A percentile compares a stretch with the other conserved stretches of the same genome.
phyloP scores from a whole-genome alignment of 2,888 invertebrate species.

The Perithous albicinctus region DNA sequence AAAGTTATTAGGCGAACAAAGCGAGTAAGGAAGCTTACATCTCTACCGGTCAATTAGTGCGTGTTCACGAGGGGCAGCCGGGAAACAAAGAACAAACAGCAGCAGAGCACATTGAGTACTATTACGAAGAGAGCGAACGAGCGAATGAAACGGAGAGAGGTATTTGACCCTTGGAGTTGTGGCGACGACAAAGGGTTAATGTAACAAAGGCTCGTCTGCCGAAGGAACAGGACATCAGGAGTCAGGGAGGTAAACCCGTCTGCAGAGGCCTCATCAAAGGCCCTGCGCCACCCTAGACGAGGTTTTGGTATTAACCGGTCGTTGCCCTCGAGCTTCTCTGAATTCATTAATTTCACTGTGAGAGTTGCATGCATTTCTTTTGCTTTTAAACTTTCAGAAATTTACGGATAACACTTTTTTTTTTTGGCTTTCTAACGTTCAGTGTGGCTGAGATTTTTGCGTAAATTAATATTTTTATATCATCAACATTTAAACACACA shows the following conservation, averaged over 20 bases:
- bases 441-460: background rate
- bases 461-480: background rate
- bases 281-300: background rate
- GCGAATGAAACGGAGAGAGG: constrained; percentile 40
- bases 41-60: constrained; percentile 29
- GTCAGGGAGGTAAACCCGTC: constrained; percentile 1
- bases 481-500: no score
- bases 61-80: background rate
- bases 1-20: constrained; percentile 58
- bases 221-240: constrained; percentile 63
- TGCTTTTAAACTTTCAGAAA: no score
- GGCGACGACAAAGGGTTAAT: constrained; percentile 74
- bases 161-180: constrained; percentile 52
- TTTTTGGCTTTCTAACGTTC: no score
- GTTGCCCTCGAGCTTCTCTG: background rate
- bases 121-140: constrained; percentile 13
- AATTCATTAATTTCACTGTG: background rate
- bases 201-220: constrained; percentile 72
- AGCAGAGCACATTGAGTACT: background rate
- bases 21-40: constrained; percentile 27
- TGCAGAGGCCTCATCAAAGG: constrained; percentile 9
- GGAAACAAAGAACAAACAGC: background rate
- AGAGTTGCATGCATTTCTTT: background rate
- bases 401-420: no score
- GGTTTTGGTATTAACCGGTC: constrained; percentile 6